phyloP scores from a whole-genome alignment of 1,140 invertebrate genomes.

The Drosophila azteca region DNA sequence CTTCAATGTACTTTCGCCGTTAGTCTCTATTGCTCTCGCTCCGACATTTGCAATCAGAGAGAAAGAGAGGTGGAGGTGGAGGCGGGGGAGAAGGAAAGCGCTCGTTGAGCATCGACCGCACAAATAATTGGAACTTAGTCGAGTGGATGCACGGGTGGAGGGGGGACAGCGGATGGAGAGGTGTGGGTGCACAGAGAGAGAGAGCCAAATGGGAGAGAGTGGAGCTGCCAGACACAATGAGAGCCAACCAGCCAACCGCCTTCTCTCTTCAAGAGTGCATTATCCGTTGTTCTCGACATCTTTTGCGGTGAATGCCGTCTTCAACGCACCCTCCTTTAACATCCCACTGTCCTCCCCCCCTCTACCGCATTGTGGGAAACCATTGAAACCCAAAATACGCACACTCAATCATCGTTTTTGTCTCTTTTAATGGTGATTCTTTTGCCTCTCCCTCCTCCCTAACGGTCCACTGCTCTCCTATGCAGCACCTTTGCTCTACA shows the following conservation, averaged over 20 bases:
- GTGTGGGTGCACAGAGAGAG: too few species aligned
- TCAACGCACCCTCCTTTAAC: conserved; percentile 3
- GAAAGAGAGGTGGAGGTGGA: too few species aligned
- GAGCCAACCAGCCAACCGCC: conserved; percentile 51
- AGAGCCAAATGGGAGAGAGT: background rate
- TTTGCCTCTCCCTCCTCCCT: conserved; percentile 9
- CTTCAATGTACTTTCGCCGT: conserved; percentile 19
- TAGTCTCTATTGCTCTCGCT: conserved; percentile 4
- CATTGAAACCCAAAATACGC: conserved; percentile 79
- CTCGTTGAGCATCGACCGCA: conserved; percentile 71
- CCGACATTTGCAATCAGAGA: conserved; percentile 49
- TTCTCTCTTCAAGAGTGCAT: conserved; percentile 69
- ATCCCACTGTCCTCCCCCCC: background rate
- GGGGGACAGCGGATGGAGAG: conserved; percentile 13
- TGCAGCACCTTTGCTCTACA: conserved; percentile 8
- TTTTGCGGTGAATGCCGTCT: conserved; percentile 64
- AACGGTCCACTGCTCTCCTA: conserved; percentile 5
- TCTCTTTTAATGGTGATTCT: conserved; percentile 75
- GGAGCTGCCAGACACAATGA: conserved; percentile 68
- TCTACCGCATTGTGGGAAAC: conserved; percentile 42
- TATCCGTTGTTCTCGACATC: conserved; percentile 76
- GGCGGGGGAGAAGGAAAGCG: conserved; percentile 6
- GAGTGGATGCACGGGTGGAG: conserved; percentile 37
- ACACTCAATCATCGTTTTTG: conserved; percentile 81
- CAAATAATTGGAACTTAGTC: conserved; percentile 82